Percentiles rank a stretch among this genome's conserved stretches.
Conservation (phyloP, 2,888 invertebrate species). For the Nebria salina region DNA sequence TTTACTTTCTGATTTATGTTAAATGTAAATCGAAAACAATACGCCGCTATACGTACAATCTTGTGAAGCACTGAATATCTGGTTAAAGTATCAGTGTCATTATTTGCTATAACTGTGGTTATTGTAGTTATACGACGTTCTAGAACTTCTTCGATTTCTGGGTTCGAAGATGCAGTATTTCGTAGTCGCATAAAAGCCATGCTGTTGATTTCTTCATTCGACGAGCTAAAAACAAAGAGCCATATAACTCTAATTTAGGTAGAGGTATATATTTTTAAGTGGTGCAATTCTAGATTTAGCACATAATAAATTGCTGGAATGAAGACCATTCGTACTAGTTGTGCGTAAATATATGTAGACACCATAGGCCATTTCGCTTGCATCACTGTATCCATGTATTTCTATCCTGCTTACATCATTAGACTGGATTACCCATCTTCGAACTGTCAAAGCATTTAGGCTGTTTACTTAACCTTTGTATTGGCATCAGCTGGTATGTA, state of each 20-base stretch:
- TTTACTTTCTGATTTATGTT: too few relatives aligned
- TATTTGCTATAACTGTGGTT: background rate
- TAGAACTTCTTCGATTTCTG: background rate
- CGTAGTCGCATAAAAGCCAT: background rate
- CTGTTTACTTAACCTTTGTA: background rate
- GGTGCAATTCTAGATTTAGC: conserved; percentile 27
- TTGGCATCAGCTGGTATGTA: conserved; percentile 18
- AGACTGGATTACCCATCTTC: background rate
- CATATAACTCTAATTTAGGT: conserved; percentile 21
- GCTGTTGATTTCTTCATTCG: conserved; percentile 13
- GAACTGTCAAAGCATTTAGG: background rate
- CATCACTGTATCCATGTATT: conserved; percentile 32
- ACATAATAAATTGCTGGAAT: conserved; percentile 17
- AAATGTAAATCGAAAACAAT: too few relatives aligned
- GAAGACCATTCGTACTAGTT: background rate
- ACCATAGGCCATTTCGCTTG: conserved; percentile 24
- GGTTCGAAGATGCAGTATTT: too few relatives aligned
- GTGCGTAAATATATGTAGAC: conserved; percentile 24
- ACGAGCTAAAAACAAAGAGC: conserved; percentile 18
- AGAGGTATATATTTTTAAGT: conserved; percentile 23
- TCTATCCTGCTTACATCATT: background rate
- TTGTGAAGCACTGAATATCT: too few relatives aligned
- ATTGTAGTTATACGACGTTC: background rate
- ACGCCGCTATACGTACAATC: too few relatives aligned
- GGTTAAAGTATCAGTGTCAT: too few relatives aligned